Evolutionary conservation across 23 tunicate genomes (phyloP), one percentile per base, ranked within the genome.

Genomic region (Trididemnum clinides): DNA sequence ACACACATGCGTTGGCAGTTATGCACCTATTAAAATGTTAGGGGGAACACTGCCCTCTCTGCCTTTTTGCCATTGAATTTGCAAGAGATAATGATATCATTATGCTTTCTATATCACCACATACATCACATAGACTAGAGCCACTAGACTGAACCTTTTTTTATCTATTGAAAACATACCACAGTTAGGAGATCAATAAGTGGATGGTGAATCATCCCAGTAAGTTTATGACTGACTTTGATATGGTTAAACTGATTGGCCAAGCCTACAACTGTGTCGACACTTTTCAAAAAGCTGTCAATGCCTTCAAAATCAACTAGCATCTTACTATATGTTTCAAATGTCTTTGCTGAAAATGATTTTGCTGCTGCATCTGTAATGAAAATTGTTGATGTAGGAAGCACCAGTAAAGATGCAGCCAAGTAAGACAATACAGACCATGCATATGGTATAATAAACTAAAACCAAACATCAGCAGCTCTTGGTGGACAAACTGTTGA

Each of bases 31-130:
- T n/a, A n/a, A n/a, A n/a, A n/a, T n/a, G n/a, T n/a, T n/a, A n/a
- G n/a, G n/a, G n/a, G n/a, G n/a, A n/a, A n/a, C n/a, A n/a, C n/a
- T n/a, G n/a, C n/a, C n/a, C n/a, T n/a, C n/a, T n/a, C n/a, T n/a
- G n/a, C 80, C 26, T 10, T 74, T 57, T 57, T 2, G 26, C 21
- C 28, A 3, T 36, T 74, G 20, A 27, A 74, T 36, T 7, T 36
- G 80, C 80, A 19, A 15, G 80, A 15, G 34, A 36, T 3, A 36
- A 74, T 35, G 80, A 57, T 36, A 74, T 74, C 57, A 38, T 74
- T 2, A 74, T 74, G 80, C 34, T 74, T 22, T 36, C 80, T 2
- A 74, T 74, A 19, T 57, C 80, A 15, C 80, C 80, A 7, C 57
- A 74, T 27, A 35, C 57, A 2, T 74, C 80, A 3, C 80, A 74